Percentiles rank a stretch among this genome's conserved stretches.
phyloP scores from a whole-genome alignment of 2,888 invertebrate genomes.

The Agriopis aurantiaria region DNA sequence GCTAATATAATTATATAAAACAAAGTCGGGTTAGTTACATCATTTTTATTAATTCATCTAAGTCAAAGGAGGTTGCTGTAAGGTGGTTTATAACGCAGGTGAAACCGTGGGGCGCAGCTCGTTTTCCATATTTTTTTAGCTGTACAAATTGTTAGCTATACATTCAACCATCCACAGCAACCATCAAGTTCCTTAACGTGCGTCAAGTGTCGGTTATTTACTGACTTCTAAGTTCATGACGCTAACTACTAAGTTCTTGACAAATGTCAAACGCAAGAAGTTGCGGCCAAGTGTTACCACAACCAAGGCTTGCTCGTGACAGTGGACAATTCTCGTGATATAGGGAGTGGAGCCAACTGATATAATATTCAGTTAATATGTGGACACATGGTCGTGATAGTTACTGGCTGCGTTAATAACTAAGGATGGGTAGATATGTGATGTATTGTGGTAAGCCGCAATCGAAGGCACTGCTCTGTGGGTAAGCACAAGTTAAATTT shows the following conservation, averaged over 20 bases:
- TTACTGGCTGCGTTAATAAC: slow-evolving; percentile 9
- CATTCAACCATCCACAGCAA: too few species aligned
- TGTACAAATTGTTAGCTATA: too few species aligned
- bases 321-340: slow-evolving; percentile 43
- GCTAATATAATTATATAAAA: too few species aligned
- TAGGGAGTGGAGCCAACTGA: slow-evolving; percentile 22
- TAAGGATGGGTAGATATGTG: not conserved
- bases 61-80: too few species aligned
- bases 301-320: slow-evolving; percentile 53
- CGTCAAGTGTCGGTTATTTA: slow-evolving; percentile 1
- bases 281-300: slow-evolving; percentile 56
- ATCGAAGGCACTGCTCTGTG: not conserved
- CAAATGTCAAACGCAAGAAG: slow-evolving; percentile 61
- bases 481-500: not conserved
- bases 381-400: slow-evolving; percentile 25
- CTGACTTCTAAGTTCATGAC: slow-evolving; percentile 16
- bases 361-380: slow-evolving; percentile 30
- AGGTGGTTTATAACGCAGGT: too few species aligned
- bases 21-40: too few species aligned
- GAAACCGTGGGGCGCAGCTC: too few species aligned
- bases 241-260: slow-evolving; percentile 37
- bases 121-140: too few species aligned
- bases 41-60: too few species aligned
- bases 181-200: not conserved
- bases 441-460: not conserved